These are phyloP conservation scores for Drosophila erecta DNA, from an alignment of 1,140 invertebrate species.

Conservation along the genomic window DNA sequence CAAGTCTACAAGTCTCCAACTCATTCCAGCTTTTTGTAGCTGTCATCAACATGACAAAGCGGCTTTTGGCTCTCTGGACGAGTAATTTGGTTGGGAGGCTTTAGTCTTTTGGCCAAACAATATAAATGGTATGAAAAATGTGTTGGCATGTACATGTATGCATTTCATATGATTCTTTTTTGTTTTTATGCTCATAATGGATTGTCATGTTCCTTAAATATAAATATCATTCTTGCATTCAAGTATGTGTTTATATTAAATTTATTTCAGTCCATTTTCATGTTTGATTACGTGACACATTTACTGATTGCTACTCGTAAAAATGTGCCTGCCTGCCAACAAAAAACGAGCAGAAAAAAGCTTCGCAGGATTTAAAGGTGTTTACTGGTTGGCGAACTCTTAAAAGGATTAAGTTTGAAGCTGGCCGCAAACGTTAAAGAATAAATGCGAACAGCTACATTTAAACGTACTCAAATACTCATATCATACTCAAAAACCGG, in stretches of 20 bases:
- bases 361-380: neutral
- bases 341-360: no score
- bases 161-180: neutral
- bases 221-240: conserved; percentile 48
- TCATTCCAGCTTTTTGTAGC: conserved; percentile 7
- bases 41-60: conserved; percentile 51
- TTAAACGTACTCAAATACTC: no score
- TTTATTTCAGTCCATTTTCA: conserved; percentile 61
- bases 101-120: conserved; percentile 32
- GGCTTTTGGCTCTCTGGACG: conserved; percentile 19
- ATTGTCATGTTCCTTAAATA: conserved; percentile 62
- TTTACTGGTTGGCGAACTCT: conserved; percentile 7
- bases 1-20: neutral
- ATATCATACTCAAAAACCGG: neutral
- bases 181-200: conserved; percentile 38
- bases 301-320: conserved; percentile 41
- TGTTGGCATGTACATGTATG: conserved; percentile 2
- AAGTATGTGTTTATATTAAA: conserved; percentile 47
- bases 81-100: conserved; percentile 16
- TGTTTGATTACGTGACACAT: conserved; percentile 68
- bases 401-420: conserved; percentile 22
- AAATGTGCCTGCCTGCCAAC: conserved; percentile 9
- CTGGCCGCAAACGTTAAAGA: no score
- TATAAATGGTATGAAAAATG: conserved; percentile 54
- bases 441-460: no score